These are phyloP conservation scores for Valencia hispanica DNA, from an alignment of 2,797 vertebrate genomes.

Conservation along the genomic window DNA sequence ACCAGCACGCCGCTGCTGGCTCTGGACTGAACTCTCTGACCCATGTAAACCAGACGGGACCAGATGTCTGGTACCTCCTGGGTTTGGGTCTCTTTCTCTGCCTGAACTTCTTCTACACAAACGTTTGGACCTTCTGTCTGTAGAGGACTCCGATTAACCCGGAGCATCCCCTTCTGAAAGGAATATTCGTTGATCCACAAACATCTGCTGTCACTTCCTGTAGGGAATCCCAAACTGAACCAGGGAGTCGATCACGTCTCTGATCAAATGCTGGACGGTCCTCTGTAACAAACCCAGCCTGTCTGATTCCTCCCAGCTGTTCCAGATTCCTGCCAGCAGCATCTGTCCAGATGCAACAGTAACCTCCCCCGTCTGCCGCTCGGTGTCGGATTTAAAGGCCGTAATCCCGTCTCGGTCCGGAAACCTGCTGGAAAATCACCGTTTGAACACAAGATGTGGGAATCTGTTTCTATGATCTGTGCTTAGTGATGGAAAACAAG, in stretches of 20 bases:
- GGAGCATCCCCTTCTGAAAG: not conserved
- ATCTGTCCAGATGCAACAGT: constrained; percentile 42
- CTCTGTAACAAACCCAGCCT: not conserved
- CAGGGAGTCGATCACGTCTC: too few species aligned
- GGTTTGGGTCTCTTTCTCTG: not conserved
- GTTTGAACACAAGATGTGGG: not conserved
- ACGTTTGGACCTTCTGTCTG: too few species aligned
- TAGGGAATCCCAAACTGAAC: not conserved
- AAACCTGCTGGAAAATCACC: not conserved
- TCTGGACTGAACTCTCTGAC: constrained; percentile 63
- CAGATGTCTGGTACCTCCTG: constrained; percentile 8
- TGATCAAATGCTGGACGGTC: too few species aligned
- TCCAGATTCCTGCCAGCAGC: constrained; percentile 41
- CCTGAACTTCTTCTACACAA: not conserved
- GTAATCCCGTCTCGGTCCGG: not conserved
- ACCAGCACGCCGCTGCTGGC: constrained; percentile 70
- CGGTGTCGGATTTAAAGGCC: not conserved
- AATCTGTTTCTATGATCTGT: too few species aligned
- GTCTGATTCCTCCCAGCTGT: constrained; percentile 48
- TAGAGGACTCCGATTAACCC: not conserved
- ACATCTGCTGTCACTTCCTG: too few species aligned
- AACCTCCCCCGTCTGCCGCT: rapidly evolving
- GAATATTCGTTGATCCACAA: too few species aligned
- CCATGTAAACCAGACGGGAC: constrained; percentile 15
- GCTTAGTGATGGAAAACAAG: too few species aligned